phyloP scores from a whole-genome alignment of 2,113 vertebrate genomes.

The Sphaerodactylus townsendi region DNA sequence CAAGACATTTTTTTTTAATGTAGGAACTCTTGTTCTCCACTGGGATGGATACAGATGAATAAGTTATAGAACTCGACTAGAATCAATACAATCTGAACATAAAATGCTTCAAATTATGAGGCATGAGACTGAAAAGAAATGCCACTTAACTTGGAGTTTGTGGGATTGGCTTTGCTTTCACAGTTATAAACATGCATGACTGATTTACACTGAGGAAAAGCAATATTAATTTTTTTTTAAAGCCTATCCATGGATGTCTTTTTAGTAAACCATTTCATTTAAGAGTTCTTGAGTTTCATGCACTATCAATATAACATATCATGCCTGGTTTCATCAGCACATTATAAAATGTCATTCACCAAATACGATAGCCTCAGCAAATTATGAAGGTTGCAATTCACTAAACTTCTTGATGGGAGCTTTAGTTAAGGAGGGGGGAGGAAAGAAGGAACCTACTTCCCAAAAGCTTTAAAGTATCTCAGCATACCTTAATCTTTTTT shows the following conservation, averaged over 20 bases:
- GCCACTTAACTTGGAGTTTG: neutral
- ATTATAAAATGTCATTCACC: constrained; percentile 42
- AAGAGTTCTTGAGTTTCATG: constrained; percentile 34
- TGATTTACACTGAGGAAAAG: constrained; percentile 37
- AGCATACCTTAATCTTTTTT: accelerated
- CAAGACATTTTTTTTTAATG: neutral
- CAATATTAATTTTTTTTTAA: constrained; percentile 22
- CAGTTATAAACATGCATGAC: constrained; percentile 19
- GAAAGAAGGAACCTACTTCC: neutral
- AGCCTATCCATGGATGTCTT: neutral
- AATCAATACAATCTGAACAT: neutral
- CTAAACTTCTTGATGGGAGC: constrained; percentile 34
- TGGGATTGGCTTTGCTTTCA: constrained; percentile 26
- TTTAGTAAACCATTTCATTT: constrained; percentile 38
- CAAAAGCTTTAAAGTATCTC: neutral
- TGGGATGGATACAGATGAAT: neutral
- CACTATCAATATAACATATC: constrained; percentile 22
- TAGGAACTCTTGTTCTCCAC: neutral
- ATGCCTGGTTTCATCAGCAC: constrained; percentile 46
- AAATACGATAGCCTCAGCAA: constrained; percentile 49
- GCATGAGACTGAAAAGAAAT: neutral
- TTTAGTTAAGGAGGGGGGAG: constrained; percentile 24
- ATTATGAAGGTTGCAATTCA: constrained; percentile 20
- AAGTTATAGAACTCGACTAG: neutral
- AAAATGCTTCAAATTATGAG: neutral